Base-by-base conservation (phyloP, 2,888 invertebrate species). In the Dimorphilus gyrociliatus region DNA sequence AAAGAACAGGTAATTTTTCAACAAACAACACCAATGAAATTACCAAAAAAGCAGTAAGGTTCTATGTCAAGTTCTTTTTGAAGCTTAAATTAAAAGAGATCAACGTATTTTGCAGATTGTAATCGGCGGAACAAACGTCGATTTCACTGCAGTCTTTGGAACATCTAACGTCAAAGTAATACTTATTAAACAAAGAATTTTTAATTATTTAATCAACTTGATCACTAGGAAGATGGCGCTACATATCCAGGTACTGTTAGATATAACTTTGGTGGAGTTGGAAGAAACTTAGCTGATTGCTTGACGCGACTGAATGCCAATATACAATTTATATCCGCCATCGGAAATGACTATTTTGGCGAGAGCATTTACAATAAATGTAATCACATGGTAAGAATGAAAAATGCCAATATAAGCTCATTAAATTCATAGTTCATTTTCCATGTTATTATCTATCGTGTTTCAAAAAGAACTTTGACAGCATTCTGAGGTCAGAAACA, bases 251-350 rank as follows among this genome's bases (percentile, higher is more conserved):
- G 57, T 2, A 41, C 25, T 19, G 41, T 56, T 17, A 28, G 36
- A 10, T 50, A 54, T 38, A 46, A 52, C 8, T 55, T 48, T 38
- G 92, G 92, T 8, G 94, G 94, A 10, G 94, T 94, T 1, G 92
- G 76, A 0, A 71, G 90, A 29, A 94, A 94, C 60, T 70, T 92
- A 31, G 81, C 84, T 2, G 84, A 86, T 48, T 81, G 81, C 14
- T 65, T 94, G 29, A 71, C 71, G 47, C 74, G 78, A 47, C 67
- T 88, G 17, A 74, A 76, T 19, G 69, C 69, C 27, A 45, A 51
- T 7, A 50, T 53, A 4, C 60, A 70, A 16, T 72, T 88, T 25
- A 67, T 88, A 23, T 77, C 84, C 0, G 76, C 75, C 0, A 56
- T 86, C 3, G 86, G 84, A 0, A 66, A 72, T 31, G 86, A 86